A percentile compares a stretch with the other conserved stretches of the same genome.
Conservation (phyloP, 2,113 vertebrate species). For the Pionites leucogaster region DNA sequence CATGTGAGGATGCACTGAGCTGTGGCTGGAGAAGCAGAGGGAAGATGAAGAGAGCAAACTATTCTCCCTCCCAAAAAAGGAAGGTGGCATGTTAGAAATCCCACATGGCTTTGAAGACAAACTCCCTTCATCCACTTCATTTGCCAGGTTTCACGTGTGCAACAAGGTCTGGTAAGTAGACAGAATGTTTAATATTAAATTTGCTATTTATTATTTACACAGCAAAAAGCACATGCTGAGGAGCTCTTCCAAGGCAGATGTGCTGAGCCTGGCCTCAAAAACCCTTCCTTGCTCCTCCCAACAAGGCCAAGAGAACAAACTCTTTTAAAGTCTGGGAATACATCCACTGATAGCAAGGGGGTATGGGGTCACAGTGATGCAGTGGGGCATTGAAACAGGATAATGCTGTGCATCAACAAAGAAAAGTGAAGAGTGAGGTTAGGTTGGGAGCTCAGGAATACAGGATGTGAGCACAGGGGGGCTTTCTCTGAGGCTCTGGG, state of each 20-base stretch:
- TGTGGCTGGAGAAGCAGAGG: not conserved
- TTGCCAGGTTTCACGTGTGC: not conserved
- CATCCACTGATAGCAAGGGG: not conserved
- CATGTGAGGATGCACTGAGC: not conserved
- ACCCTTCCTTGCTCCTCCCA: not conserved
- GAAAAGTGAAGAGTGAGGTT: not conserved
- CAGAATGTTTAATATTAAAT: constrained; percentile 42
- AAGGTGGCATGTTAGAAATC: not conserved
- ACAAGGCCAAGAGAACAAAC: constrained; percentile 1
- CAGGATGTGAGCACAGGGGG: fast-evolving
- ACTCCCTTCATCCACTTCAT: not conserved
- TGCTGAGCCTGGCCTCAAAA: not conserved
- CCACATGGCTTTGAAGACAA: not conserved
- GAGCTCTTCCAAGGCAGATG: not conserved
- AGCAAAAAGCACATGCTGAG: not conserved
- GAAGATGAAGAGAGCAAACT: not conserved
- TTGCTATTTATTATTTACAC: constrained; percentile 45
- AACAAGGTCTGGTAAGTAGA: not conserved
- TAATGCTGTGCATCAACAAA: not conserved
- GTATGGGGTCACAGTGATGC: not conserved
- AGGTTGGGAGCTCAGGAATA: not conserved
- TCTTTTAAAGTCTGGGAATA: not conserved
- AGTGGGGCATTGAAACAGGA: fast-evolving
- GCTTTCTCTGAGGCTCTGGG: not conserved
- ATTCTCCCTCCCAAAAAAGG: not conserved